Conservation (phyloP, 2,888 invertebrate genomes). For the Nebria salina region DNA sequence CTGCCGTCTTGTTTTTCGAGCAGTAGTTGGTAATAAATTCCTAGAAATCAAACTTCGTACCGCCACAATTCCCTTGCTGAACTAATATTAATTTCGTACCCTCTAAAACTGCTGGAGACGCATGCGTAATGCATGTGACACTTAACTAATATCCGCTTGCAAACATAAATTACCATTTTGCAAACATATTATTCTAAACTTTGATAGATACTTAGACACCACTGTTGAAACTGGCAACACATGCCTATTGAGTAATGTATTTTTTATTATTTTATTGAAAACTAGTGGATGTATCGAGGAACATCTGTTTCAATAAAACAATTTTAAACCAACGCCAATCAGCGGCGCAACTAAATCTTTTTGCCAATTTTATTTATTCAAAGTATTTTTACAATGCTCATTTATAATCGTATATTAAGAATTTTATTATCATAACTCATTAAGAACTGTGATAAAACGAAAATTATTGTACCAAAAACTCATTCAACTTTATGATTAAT, state of each 20-base stretch:
- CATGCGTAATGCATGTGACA: constrained; percentile 26
- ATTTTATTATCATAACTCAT: constrained; percentile 3
- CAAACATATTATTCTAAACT: constrained; percentile 29
- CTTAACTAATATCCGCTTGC: constrained; percentile 35
- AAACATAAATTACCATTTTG: constrained; percentile 40
- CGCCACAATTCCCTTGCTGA: neutral
- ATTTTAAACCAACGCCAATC: too few species aligned
- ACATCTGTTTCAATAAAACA: neutral
- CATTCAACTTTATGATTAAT: neutral
- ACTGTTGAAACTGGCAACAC: constrained; percentile 13
- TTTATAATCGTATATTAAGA: neutral
- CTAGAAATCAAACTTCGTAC: constrained; percentile 35
- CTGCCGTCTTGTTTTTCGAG: constrained; percentile 34
- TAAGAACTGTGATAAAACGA: neutral
- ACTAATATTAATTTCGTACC: constrained; percentile 40
- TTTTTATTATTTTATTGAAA: neutral
- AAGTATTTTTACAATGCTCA: too few species aligned
- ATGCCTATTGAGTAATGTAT: constrained; percentile 21
- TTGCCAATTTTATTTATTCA: too few species aligned
- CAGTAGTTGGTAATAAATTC: constrained; percentile 31
- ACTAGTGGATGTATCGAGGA: neutral
- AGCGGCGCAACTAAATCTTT: too few species aligned
- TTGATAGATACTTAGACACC: constrained; percentile 3
- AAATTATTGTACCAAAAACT: neutral
- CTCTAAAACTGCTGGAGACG: neutral